Evolutionary conservation across 1,140 invertebrate genomes (phyloP).

Genomic region (Pseudomyrmex gracilis): DNA sequence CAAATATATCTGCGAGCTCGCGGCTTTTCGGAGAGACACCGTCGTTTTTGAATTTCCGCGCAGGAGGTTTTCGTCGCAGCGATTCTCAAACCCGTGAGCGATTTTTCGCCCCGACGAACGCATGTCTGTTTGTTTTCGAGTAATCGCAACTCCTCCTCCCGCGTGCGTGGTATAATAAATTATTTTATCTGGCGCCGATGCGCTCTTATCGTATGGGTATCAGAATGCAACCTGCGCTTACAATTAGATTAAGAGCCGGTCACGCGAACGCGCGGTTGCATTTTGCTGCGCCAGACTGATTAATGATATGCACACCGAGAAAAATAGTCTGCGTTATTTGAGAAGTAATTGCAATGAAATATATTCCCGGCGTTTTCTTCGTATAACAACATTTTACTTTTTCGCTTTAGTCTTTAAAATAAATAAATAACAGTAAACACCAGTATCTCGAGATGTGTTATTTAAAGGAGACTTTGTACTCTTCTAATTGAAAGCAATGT

Average conservation of each 20-base stretch:
- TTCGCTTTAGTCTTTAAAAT: too few relatives aligned
- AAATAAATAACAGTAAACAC: too few relatives aligned
- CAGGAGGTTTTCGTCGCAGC: constrained; percentile 36
- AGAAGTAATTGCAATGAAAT: constrained; percentile 12
- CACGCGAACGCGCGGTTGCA: background rate
- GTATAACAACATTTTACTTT: too few relatives aligned
- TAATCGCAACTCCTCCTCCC: background rate
- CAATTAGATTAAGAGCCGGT: background rate
- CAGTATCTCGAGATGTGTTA: background rate
- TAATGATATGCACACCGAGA: constrained; percentile 10
- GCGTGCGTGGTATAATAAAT: background rate
- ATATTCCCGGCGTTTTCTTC: background rate
- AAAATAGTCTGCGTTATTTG: constrained; percentile 10
- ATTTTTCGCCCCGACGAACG: background rate
- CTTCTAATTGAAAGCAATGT: background rate
- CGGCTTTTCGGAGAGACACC: constrained; percentile 51
- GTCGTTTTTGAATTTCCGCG: constrained; percentile 42
- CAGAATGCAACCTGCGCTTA: constrained; percentile 11
- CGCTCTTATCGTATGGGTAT: background rate
- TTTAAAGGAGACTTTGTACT: background rate
- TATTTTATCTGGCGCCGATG: background rate
- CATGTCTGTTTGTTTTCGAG: too few relatives aligned
- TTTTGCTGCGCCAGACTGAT: constrained; percentile 45
- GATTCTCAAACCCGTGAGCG: background rate
- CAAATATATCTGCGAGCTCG: constrained; percentile 81